Percentiles rank a stretch among this genome's conserved stretches.
phyloP scores from a whole-genome alignment of 2,113 vertebrate genomes.

The Pedetes capensis region DNA sequence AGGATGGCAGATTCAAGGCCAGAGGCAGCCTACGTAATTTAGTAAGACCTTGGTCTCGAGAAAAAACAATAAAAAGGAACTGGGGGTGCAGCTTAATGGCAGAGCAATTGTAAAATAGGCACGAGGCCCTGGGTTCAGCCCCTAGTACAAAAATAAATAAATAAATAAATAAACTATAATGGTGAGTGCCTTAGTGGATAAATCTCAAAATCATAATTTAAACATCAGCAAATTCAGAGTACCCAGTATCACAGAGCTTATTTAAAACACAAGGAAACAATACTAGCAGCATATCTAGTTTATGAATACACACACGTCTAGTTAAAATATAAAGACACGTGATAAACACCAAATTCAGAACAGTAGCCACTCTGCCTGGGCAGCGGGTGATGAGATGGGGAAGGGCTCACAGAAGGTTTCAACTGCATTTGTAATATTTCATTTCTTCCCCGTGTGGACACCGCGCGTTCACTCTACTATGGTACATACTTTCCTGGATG shows the following conservation, averaged over 20 bases:
- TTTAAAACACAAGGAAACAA: constrained; percentile 2
- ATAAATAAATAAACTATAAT: constrained; percentile 26
- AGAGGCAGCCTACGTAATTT: too few species aligned
- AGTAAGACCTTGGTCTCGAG: too few species aligned
- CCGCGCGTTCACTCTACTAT: background rate
- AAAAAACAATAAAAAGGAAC: too few species aligned
- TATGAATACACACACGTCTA: background rate
- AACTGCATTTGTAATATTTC: background rate
- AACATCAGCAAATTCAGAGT: background rate
- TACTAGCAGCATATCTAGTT: background rate
- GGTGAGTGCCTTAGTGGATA: background rate
- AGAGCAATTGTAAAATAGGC: too few species aligned
- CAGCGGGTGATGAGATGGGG: background rate
- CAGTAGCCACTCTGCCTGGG: background rate
- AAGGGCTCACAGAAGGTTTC: background rate
- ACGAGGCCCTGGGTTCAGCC: too few species aligned
- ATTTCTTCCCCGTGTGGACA: background rate
- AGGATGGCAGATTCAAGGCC: too few species aligned
- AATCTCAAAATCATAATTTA: background rate
- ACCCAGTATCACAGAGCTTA: background rate
- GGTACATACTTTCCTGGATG: background rate
- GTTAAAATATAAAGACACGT: background rate
- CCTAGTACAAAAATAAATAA: too few species aligned
- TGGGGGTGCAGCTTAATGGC: too few species aligned
- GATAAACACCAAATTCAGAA: background rate